These are phyloP conservation scores for Cylas formicarius DNA, from an alignment of 1,140 invertebrate genomes.

Conservation along the genomic window DNA sequence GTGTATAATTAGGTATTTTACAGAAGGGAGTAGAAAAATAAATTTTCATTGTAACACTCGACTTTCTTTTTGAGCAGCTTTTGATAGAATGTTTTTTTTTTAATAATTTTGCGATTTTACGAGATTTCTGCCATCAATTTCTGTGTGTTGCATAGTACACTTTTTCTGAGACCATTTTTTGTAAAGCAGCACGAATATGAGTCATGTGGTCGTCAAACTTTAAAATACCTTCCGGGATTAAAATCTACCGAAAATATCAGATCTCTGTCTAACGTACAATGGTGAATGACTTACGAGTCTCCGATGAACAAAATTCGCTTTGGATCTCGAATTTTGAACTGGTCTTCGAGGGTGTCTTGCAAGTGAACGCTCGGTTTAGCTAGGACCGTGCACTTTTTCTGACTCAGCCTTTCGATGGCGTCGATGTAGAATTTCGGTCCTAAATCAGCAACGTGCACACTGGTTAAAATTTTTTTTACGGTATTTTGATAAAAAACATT, in stretches of 20 bases:
- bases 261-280: conserved; percentile 1
- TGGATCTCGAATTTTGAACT: conserved; percentile 19
- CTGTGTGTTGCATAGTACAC: background rate
- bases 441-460: too few species aligned
- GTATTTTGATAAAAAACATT: too few species aligned
- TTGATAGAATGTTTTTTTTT: background rate
- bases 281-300: conserved; percentile 31
- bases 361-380: conserved; percentile 29
- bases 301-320: conserved; percentile 25
- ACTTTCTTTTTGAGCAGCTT: background rate
- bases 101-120: conserved; percentile 8
- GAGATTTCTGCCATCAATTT: conserved; percentile 6
- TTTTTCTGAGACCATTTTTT: background rate
- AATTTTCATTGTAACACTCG: background rate
- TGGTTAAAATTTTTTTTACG: too few species aligned
- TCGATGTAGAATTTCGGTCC: conserved; percentile 25
- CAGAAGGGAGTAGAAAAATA: too few species aligned
- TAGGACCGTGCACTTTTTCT: conserved; percentile 20
- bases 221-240: background rate
- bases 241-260: background rate
- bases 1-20: too few species aligned
- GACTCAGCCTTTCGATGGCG: conserved; percentile 23
- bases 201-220: background rate
- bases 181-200: background rate
- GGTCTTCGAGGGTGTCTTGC: conserved; percentile 23